These are phyloP conservation scores for Cephalophus harveyi DNA, from an alignment of 2,113 vertebrate genomes.

Conservation along the genomic window DNA sequence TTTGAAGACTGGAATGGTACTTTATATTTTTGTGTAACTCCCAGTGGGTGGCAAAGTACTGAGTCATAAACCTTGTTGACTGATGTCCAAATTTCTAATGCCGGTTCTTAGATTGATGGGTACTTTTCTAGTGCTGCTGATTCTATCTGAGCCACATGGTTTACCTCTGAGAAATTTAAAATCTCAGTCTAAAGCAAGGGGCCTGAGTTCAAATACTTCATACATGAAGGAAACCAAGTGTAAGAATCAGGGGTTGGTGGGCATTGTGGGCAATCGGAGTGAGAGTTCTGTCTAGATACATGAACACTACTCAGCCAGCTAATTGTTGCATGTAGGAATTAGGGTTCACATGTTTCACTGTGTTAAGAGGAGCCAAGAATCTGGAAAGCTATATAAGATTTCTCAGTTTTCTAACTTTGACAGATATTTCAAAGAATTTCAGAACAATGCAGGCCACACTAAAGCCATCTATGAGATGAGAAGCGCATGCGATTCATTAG, in stretches of 20 bases:
- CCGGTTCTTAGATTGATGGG: background rate
- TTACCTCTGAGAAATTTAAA: background rate
- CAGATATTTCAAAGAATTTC: background rate
- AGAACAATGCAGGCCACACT: background rate
- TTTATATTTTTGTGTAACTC: slow-evolving; percentile 30
- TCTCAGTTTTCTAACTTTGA: slow-evolving; percentile 13
- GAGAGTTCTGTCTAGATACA: background rate
- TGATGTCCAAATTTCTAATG: background rate
- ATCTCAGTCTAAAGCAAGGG: background rate
- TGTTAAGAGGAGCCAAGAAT: background rate
- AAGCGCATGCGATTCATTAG: background rate
- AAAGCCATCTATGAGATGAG: background rate
- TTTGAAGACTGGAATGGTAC: background rate
- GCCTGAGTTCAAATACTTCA: background rate
- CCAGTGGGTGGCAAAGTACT: background rate
- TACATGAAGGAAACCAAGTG: background rate
- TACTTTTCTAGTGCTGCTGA: background rate
- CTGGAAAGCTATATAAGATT: background rate
- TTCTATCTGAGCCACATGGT: background rate
- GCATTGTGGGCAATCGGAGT: background rate
- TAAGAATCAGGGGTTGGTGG: background rate
- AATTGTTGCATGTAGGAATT: background rate
- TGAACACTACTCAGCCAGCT: background rate
- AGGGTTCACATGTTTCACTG: background rate
- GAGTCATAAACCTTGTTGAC: background rate